Evolutionary conservation across 1,140 invertebrate species (phyloP).

Genomic region (Ceratosolen solmsi): DNA sequence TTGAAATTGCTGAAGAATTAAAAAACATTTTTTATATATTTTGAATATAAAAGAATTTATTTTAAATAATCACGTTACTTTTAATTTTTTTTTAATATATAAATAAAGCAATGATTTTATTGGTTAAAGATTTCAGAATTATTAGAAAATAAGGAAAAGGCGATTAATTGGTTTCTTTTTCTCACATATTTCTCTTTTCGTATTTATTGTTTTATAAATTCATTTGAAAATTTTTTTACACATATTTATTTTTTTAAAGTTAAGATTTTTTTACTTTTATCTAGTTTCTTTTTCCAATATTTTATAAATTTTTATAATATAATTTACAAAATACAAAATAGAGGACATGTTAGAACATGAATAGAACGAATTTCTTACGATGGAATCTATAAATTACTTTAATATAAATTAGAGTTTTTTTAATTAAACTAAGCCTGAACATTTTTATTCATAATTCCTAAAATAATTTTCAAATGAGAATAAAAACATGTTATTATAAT

Average conservation of each 20-base stretch:
- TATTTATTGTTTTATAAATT: conserved; percentile 39
- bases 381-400: not conserved
- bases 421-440: not conserved
- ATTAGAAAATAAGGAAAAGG: conserved; percentile 7
- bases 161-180: conserved; percentile 42
- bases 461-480: conserved; percentile 26
- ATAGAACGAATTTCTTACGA: conserved; percentile 18
- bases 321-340: conserved; percentile 34
- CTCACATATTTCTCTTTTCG: conserved; percentile 39
- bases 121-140: conserved; percentile 13
- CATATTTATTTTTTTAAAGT: conserved; percentile 10
- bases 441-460: conserved; percentile 29
- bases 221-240: conserved; percentile 39
- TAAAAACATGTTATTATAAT: conserved; percentile 27
- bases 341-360: conserved; percentile 13
- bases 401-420: no score
- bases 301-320: conserved; percentile 29
- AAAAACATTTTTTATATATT: not conserved
- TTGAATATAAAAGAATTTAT: not conserved
- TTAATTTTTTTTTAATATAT: not conserved
- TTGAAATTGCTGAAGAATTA: not conserved
- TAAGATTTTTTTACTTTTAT: conserved; percentile 17
- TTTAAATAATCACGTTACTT: not conserved
- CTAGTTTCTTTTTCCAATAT: not conserved
- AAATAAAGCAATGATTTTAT: not conserved